Evolutionary conservation across 1,140 invertebrate species (phyloP).

Genomic region (Drosophila truncata): DNA sequence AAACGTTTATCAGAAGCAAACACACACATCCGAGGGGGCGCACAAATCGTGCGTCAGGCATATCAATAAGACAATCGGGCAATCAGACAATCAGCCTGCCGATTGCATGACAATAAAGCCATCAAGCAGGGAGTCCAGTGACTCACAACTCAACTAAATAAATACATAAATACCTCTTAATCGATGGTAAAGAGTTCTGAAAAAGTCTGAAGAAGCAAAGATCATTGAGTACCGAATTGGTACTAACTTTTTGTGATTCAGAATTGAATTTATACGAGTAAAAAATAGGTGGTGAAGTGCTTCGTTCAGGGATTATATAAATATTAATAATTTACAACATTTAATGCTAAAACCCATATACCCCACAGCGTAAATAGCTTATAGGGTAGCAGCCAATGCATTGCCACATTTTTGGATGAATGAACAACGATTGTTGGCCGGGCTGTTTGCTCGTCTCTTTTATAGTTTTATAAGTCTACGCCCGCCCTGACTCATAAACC

Average conservation of each 20-base stretch:
- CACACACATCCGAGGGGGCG: slow-evolving; percentile 18
- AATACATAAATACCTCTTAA: slow-evolving; percentile 23
- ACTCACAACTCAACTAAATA: slow-evolving; percentile 23
- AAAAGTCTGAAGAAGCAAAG: background rate
- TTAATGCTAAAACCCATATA: background rate
- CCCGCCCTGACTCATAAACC: slow-evolving; percentile 41
- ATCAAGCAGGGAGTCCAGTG: slow-evolving; percentile 15
- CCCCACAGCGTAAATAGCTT: background rate
- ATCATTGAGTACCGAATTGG: background rate
- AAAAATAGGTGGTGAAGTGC: too few relatives aligned
- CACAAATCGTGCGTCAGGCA: slow-evolving; percentile 59
- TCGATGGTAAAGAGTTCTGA: background rate
- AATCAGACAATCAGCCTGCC: slow-evolving; percentile 61
- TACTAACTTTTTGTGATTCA: too few relatives aligned
- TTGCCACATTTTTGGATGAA: slow-evolving; percentile 57
- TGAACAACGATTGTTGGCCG: slow-evolving; percentile 53
- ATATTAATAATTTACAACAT: background rate
- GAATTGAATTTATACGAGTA: too few relatives aligned
- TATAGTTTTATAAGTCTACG: slow-evolving; percentile 3
- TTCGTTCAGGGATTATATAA: too few relatives aligned
- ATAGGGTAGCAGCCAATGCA: slow-evolving; percentile 47
- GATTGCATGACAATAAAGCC: slow-evolving; percentile 47
- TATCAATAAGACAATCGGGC: slow-evolving; percentile 71
- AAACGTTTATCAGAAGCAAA: slow-evolving; percentile 64
- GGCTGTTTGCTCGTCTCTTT: slow-evolving; percentile 14